Evolutionary conservation across 2,113 vertebrate species (phyloP).

Genomic region (Paratilapia polleni): DNA sequence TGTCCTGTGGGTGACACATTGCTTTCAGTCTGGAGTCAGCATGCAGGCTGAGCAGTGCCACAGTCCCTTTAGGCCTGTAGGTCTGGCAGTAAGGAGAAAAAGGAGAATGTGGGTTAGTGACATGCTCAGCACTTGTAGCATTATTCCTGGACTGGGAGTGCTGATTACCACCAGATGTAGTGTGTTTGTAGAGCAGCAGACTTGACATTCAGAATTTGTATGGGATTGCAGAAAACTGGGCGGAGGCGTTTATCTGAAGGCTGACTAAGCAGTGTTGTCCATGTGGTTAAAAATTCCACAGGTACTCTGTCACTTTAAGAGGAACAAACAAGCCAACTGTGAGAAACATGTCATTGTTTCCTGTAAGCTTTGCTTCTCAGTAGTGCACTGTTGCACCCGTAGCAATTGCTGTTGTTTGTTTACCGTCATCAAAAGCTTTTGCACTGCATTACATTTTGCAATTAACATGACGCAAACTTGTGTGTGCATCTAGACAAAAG

Average conservation of each 20-base stretch:
- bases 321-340: conserved; percentile 6
- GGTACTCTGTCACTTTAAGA: conserved; percentile 46
- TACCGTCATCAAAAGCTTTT: neutral
- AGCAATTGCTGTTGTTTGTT: conserved; percentile 1
- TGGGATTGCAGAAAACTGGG: conserved; percentile 20
- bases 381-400: neutral
- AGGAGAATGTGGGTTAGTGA: conserved; percentile 36
- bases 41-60: neutral
- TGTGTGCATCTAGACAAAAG: neutral
- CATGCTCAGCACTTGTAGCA: conserved; percentile 1
- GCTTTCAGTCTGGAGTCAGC: conserved; percentile 41
- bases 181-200: conserved; percentile 35
- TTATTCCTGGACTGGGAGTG: neutral
- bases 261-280: conserved; percentile 48
- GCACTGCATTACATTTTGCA: conserved; percentile 2
- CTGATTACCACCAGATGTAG: conserved; percentile 76
- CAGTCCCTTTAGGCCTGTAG: conserved; percentile 14
- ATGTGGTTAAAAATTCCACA: conserved; percentile 49
- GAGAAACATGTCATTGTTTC: conserved; percentile 13
- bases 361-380: neutral
- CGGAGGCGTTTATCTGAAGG: conserved; percentile 11
- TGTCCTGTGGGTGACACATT: conserved; percentile 23
- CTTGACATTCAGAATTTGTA: conserved; percentile 20
- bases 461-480: neutral
- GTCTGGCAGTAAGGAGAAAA: conserved; percentile 15